Evolutionary conservation across 1,140 invertebrate species (phyloP).

Genomic region (Eueides isabella): DNA sequence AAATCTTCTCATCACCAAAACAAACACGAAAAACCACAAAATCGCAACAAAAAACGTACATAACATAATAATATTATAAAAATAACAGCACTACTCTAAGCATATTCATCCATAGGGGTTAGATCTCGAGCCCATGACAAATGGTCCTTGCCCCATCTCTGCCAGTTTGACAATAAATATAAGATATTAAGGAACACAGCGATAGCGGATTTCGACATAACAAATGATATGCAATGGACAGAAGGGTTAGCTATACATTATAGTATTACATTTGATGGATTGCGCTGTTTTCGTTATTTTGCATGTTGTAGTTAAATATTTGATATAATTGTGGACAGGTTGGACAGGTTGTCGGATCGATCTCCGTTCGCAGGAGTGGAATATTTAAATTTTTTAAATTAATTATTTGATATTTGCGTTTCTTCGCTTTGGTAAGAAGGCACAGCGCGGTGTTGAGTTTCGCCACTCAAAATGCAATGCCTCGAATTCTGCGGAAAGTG

Average conservation of each 20-base stretch:
- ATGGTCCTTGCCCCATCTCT: constrained; percentile 64
- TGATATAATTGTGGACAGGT: neutral
- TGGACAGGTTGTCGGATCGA: no score
- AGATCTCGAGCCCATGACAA: constrained; percentile 73
- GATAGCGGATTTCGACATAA: constrained; percentile 63
- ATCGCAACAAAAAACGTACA: neutral
- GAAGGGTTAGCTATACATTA: constrained; percentile 63
- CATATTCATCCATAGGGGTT: constrained; percentile 47
- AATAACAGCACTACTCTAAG: constrained; percentile 22
- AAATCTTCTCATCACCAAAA: no score
- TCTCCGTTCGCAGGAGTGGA: no score
- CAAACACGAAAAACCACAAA: neutral
- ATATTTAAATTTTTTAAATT: no score
- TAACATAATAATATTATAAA: neutral
- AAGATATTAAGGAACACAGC: constrained; percentile 66
- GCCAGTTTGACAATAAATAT: constrained; percentile 79
- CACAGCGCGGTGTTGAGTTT: no score
- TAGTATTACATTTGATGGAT: constrained; percentile 65
- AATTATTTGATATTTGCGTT: no score
- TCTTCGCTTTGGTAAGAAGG: no score
- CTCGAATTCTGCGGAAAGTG: no score
- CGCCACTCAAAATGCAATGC: no score
- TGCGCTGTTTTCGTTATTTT: constrained; percentile 27
- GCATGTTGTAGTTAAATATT: neutral
- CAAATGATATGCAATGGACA: constrained; percentile 74